Percentiles rank a stretch among this genome's conserved stretches.
phyloP scores from a whole-genome alignment of 2,888 invertebrate species.

The Cosmorhoe ocellata region DNA sequence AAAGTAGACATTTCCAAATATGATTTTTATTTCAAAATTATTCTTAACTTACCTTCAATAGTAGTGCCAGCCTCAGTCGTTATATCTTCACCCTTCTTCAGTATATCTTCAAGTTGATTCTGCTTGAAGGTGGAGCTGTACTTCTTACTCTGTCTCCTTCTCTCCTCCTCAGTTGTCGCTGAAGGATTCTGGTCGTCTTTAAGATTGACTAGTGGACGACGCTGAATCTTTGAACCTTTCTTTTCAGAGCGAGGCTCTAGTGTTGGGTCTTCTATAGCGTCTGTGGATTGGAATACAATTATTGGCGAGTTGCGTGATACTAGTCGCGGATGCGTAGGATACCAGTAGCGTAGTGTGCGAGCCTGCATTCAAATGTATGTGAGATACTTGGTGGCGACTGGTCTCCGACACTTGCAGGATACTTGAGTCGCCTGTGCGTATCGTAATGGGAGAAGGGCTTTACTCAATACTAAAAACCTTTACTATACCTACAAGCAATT shows the following conservation, averaged over 20 bases:
- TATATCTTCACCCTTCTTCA: slow-evolving; percentile 52
- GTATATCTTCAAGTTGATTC: slow-evolving; percentile 65
- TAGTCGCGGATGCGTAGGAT: too few species aligned
- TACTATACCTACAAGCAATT: too few species aligned
- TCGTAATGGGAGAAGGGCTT: too few species aligned
- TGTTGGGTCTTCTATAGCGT: slow-evolving; percentile 64
- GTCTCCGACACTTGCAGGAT: too few species aligned
- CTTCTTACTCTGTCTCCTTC: slow-evolving; percentile 74
- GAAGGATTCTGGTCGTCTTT: slow-evolving; percentile 71
- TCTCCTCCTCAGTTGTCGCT: slow-evolving; percentile 72
- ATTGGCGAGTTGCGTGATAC: too few species aligned
- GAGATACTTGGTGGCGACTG: too few species aligned
- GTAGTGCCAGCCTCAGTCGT: slow-evolving; percentile 57
- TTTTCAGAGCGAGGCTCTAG: slow-evolving; percentile 45
- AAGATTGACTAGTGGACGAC: slow-evolving; percentile 64
- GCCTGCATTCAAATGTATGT: too few species aligned
- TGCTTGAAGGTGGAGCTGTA: slow-evolving; percentile 71
- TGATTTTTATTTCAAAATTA: not conserved
- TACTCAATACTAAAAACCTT: too few species aligned
- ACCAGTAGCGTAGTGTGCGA: too few species aligned
- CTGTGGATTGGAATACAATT: slow-evolving; percentile 37
- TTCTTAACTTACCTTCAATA: slow-evolving; percentile 49
- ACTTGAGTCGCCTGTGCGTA: too few species aligned
- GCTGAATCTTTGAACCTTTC: slow-evolving; percentile 52
- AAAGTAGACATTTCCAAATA: not conserved